Percentiles rank a stretch among this genome's conserved stretches.
Evolutionary conservation across 2,797 vertebrate species (phyloP).

Genomic region (Scomberomorus guttatus): DNA sequence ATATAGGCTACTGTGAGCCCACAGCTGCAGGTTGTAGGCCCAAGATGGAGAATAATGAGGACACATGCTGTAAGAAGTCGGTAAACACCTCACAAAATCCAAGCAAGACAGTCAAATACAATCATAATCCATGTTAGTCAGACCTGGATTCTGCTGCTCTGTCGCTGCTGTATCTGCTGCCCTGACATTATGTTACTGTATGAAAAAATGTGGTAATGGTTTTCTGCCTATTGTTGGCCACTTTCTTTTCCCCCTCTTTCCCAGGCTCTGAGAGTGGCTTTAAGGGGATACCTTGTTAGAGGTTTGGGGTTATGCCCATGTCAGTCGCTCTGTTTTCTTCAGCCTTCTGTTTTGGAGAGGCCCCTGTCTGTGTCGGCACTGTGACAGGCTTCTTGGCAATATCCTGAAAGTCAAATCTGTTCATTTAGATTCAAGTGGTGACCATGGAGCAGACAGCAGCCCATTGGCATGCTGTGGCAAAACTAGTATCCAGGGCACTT

Average conservation of each 20-base stretch:
- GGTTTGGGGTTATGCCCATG: constrained; percentile 77
- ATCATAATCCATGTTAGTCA: not conserved
- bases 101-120: constrained; percentile 15
- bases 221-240: constrained; percentile 37
- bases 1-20: not conserved
- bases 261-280: constrained; percentile 64
- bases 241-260: constrained; percentile 50
- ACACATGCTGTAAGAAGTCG: not conserved
- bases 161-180: not conserved
- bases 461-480: constrained; percentile 73
- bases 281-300: constrained; percentile 71
- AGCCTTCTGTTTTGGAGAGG: constrained; percentile 77
- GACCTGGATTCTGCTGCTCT: not conserved
- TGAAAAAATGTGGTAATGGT: constrained; percentile 35
- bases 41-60: not conserved
- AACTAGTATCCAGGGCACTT: constrained; percentile 57
- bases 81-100: constrained; percentile 18
- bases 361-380: constrained; percentile 69
- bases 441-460: constrained; percentile 75
- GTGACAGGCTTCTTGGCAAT: constrained; percentile 84
- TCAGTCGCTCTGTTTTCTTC: constrained; percentile 76
- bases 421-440: constrained; percentile 90
- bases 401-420: constrained; percentile 88
- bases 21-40: not conserved
- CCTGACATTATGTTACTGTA: constrained; percentile 18